These are phyloP conservation scores for Hypocryptadius cinnamomeus DNA, from an alignment of 2,113 vertebrate species.

Conservation along the genomic window DNA sequence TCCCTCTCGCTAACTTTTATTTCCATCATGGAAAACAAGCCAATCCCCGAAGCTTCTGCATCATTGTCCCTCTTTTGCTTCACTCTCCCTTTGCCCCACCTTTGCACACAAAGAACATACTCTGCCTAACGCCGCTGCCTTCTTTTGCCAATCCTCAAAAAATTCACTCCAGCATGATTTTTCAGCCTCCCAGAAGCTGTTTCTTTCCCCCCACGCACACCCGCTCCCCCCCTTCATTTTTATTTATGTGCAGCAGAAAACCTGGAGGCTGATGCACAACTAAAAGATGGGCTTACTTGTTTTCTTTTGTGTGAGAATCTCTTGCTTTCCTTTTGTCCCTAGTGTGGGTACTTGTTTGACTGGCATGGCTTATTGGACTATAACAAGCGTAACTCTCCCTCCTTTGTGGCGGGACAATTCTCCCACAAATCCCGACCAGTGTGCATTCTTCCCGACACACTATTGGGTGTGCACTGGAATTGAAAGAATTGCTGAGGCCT, in stretches of 20 bases:
- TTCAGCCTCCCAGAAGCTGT: slow-evolving; percentile 78
- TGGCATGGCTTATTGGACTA: slow-evolving; percentile 99
- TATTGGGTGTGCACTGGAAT: slow-evolving; percentile 93
- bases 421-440: slow-evolving; percentile 95
- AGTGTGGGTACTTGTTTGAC: slow-evolving; percentile 95
- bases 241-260: slow-evolving; percentile 89
- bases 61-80: neutral
- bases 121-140: neutral
- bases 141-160: neutral
- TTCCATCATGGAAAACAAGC: neutral
- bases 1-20: neutral
- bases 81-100: neutral
- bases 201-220: slow-evolving; percentile 74
- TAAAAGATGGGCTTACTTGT: slow-evolving; percentile 99
- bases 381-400: slow-evolving; percentile 98
- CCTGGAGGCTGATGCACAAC: slow-evolving; percentile 92
- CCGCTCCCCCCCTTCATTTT: slow-evolving; percentile 54
- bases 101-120: neutral
- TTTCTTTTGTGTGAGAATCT: slow-evolving; percentile 98
- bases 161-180: neutral
- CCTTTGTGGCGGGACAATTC: slow-evolving; percentile 96
- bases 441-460: slow-evolving; percentile 93
- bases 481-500: slow-evolving; percentile 88
- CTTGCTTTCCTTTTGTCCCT: slow-evolving; percentile 89
- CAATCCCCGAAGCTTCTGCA: neutral